phyloP scores from a whole-genome alignment of 2,888 invertebrate genomes.

The Trichogramma dendrolimi region DNA sequence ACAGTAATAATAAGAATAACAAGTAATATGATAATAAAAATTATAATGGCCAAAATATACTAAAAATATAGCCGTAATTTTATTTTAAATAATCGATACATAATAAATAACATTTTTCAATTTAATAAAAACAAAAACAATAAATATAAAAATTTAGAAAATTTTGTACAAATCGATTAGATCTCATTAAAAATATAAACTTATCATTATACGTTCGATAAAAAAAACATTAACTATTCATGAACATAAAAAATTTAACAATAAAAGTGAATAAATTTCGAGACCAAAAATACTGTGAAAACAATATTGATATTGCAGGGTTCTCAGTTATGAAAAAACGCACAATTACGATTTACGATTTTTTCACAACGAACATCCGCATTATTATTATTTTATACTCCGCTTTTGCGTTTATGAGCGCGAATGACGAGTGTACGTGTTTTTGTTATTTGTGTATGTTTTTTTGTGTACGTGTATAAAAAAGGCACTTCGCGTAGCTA shows the following conservation, averaged over 20 bases:
- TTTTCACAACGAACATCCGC: slow-evolving; percentile 6
- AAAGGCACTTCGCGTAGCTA: slow-evolving; percentile 35
- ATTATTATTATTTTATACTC: slow-evolving; percentile 9
- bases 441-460: background rate
- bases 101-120: slow-evolving; percentile 22
- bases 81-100: slow-evolving; percentile 21
- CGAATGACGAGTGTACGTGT: slow-evolving; percentile 11
- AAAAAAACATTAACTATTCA: slow-evolving; percentile 14
- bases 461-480: slow-evolving; percentile 19
- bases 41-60: background rate
- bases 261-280: slow-evolving; percentile 5
- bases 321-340: background rate
- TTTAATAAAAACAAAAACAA: slow-evolving; percentile 14
- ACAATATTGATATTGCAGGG: background rate
- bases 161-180: slow-evolving; percentile 14
- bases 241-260: slow-evolving; percentile 13
- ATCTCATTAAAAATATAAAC: too few species aligned
- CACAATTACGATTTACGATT: background rate
- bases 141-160: slow-evolving; percentile 21
- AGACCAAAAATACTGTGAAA: slow-evolving; percentile 7
- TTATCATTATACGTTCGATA: slow-evolving; percentile 6
- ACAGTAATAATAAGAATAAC: background rate
- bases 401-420: slow-evolving; percentile 14
- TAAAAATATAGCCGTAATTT: slow-evolving; percentile 20
- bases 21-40: background rate